Conservation (phyloP, 2,113 vertebrate genomes). For the Tragelaphus imberbis region DNA sequence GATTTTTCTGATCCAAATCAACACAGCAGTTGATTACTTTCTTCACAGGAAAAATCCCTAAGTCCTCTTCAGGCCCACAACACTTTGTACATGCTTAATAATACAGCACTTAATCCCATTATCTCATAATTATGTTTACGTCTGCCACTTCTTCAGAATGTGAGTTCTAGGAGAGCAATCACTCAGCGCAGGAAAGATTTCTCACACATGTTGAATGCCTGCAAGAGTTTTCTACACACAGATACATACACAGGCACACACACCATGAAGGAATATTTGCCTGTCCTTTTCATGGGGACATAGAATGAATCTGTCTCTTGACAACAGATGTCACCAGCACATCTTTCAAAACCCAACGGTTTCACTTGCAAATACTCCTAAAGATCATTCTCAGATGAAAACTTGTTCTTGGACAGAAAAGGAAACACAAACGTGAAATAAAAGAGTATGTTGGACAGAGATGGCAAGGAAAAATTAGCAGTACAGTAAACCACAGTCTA, state of each 20-base stretch:
- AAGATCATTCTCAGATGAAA: slow-evolving; percentile 12
- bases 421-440: neutral
- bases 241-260: neutral
- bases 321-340: neutral
- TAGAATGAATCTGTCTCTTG: neutral
- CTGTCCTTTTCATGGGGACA: neutral
- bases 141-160: neutral
- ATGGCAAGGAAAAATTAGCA: neutral
- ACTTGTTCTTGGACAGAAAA: neutral
- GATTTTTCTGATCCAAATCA: slow-evolving; percentile 29
- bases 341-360: neutral
- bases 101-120: neutral
- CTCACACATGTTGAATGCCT: neutral
- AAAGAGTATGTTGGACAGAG: neutral
- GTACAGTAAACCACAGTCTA: neutral
- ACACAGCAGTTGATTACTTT: neutral
- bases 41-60: neutral
- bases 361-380: neutral
- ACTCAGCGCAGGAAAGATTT: neutral
- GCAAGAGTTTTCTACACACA: neutral
- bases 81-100: neutral
- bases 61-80: neutral
- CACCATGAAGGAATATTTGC: neutral
- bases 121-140: neutral
- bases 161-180: neutral